Evolutionary conservation across 2,113 vertebrate genomes (phyloP), one percentile per base, ranked within the genome.

Genomic region (Cairina moschata): DNA sequence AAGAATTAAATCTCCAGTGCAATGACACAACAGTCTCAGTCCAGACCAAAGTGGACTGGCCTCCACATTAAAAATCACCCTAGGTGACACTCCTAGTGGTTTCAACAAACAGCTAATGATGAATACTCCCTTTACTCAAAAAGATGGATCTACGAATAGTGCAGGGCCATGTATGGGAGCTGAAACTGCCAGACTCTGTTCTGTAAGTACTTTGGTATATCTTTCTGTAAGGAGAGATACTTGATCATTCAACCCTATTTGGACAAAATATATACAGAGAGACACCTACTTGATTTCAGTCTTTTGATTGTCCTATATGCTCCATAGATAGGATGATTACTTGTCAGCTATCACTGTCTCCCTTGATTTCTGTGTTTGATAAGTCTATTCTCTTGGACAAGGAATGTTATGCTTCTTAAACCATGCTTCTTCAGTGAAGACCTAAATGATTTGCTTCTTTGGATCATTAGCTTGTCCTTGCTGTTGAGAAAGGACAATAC

Each of bases 401-500:
- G 74, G 29, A 83, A 74, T n/a, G 71, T 67, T 80, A 91, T 76
- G 62, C 86, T 92, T 84, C 81, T 87, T 75, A 93, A 94, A 59
- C 69, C 44, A 26, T 18, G 23, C 17, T 79, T 95, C 86, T 82
- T 62, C 71, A 91, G 83, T 81, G 86, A 93, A 71, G 76, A 73
- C 44, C 36, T 82, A 77, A 89, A 91, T 67, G n/a, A 92, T 87
- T 95, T 91, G 10, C 34, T 79, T 68, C 81, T 93, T 95, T 92
- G 96, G 88, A 78, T 96, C 91, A 92, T 94, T 95, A 96, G 50
- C n/a, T 91, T 87, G 93, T 74, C 93, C 93, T 95, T 95, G 77
- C 91, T 85, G 44, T 87, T 87, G 63, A 83, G 88, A 93, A 97
- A 97, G 88, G 88, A 85, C 93, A 63, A 8, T 28, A 8, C 18